phyloP scores from a whole-genome alignment of 64 coral and sea anemone species.

The Montipora cactus region DNA sequence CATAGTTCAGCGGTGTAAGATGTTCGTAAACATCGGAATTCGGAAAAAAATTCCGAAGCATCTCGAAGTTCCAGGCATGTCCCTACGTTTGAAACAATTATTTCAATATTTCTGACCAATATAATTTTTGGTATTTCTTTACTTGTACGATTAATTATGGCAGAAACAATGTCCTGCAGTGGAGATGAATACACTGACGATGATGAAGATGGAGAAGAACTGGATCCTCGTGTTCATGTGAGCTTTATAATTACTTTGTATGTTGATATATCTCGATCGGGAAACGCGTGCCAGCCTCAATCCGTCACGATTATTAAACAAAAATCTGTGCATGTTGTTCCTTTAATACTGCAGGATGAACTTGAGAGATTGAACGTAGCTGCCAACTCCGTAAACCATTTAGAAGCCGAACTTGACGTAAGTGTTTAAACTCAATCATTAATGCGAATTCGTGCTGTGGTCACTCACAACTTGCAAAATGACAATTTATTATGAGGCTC shows the following conservation, averaged over 20 bases:
- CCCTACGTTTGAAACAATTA: background rate
- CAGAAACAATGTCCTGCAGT: conserved; percentile 60
- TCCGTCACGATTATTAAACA: no score
- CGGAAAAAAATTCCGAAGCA: background rate
- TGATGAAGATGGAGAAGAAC: conserved; percentile 78
- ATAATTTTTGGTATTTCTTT: no score
- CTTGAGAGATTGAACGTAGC: conserved; percentile 87
- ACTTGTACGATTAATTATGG: conserved; percentile 32
- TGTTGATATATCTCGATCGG: no score
- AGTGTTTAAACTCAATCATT: conserved; percentile 10
- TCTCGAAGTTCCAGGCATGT: conserved; percentile 21
- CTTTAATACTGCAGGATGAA: conserved; percentile 59
- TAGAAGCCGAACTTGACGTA: conserved; percentile 92
- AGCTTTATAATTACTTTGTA: no score
- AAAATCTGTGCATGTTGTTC: background rate
- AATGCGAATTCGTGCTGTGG: background rate
- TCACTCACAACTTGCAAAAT: no score
- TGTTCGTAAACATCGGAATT: background rate
- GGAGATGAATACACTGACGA: conserved; percentile 86
- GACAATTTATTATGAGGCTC: no score
- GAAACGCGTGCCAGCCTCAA: no score
- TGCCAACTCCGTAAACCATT: conserved; percentile 84
- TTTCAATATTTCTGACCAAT: no score
- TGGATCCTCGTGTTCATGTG: conserved; percentile 93
- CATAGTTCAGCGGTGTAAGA: conserved; percentile 5